These are phyloP conservation scores for Enteromius argenteus DNA, from an alignment of 2,797 vertebrate species.

Conservation along the genomic window DNA sequence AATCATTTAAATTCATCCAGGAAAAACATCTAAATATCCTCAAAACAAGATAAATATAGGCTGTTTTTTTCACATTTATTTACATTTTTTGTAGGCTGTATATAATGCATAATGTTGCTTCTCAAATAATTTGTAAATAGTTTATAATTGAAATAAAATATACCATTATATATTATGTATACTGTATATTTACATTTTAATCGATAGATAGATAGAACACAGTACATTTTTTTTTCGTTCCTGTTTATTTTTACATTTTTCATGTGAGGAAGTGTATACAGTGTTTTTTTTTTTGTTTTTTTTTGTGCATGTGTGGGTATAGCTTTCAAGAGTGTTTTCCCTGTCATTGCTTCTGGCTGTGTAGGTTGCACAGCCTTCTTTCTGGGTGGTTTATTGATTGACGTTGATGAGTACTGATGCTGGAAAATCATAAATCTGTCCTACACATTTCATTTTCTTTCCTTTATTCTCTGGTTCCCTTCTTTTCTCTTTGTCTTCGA, in stretches of 20 bases:
- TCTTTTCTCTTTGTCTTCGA: slow-evolving; percentile 14
- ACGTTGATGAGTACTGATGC: slow-evolving; percentile 9
- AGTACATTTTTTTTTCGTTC: background rate
- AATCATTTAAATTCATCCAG: background rate
- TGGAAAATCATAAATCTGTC: slow-evolving; percentile 32
- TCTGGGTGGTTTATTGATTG: slow-evolving; percentile 38
- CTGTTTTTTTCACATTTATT: background rate
- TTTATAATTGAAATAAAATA: background rate
- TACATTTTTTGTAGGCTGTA: background rate
- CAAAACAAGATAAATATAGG: background rate
- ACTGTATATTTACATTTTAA: background rate
- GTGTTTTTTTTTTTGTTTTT: background rate
- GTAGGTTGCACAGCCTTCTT: slow-evolving; percentile 7
- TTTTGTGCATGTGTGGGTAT: background rate
- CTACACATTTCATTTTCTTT: slow-evolving; percentile 12
- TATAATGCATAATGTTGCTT: background rate
- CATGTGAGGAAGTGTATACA: background rate
- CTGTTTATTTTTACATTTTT: background rate
- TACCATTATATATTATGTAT: background rate
- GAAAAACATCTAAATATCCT: background rate
- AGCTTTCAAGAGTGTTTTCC: background rate
- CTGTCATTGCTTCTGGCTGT: background rate
- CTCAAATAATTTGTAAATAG: background rate
- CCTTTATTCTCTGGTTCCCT: slow-evolving; percentile 3
- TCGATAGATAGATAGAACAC: background rate